These are phyloP conservation scores for Eupithecia subfuscata DNA, from an alignment of 2,888 invertebrate genomes.

Conservation along the genomic window DNA sequence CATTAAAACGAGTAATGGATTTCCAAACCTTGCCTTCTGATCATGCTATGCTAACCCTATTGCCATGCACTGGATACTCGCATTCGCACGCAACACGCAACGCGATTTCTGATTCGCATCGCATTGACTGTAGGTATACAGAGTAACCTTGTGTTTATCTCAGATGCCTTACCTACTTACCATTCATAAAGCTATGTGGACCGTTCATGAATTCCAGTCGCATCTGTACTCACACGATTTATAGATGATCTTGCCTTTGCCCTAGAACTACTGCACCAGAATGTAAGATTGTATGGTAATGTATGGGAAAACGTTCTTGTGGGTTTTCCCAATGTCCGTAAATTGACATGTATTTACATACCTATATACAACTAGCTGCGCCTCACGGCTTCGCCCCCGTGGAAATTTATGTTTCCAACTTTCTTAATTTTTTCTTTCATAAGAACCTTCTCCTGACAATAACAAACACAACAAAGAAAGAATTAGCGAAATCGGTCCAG, in stretches of 20 bases:
- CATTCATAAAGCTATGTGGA: slow-evolving; percentile 28
- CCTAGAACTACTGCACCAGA: slow-evolving; percentile 33
- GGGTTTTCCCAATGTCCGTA: slow-evolving; percentile 2
- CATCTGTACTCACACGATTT: slow-evolving; percentile 11
- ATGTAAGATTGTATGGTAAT: slow-evolving; percentile 32
- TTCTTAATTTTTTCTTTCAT: no score
- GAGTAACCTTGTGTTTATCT: background rate
- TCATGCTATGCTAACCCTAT: background rate
- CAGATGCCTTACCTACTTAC: slow-evolving; percentile 20
- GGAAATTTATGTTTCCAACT: no score
- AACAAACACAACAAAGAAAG: no score
- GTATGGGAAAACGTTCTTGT: slow-evolving; percentile 11
- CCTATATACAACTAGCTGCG: no score
- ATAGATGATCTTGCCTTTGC: slow-evolving; percentile 26
- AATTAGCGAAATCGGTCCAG: no score
- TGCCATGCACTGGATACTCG: background rate
- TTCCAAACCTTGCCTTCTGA: background rate
- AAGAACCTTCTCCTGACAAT: no score
- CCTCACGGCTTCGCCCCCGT: no score
- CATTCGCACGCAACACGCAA: slow-evolving; percentile 19
- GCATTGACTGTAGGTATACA: background rate
- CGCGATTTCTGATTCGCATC: slow-evolving; percentile 9
- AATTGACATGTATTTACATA: background rate
- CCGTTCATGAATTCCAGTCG: slow-evolving; percentile 27
- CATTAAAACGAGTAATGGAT: background rate